Evolutionary conservation across 2,888 invertebrate genomes (phyloP).

Genomic region (Myopa testacea): DNA sequence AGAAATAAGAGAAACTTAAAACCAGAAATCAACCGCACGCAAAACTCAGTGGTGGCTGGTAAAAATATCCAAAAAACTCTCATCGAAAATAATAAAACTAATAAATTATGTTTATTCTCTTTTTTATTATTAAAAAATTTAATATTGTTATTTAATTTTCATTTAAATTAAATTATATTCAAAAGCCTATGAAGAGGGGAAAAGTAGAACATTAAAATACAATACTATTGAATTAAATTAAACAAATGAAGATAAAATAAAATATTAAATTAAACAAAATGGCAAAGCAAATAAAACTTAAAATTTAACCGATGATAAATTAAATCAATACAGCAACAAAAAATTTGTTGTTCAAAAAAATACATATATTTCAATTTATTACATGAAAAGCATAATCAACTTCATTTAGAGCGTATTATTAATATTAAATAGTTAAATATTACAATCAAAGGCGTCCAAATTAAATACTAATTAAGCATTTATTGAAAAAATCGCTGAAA

Average conservation of each 20-base stretch:
- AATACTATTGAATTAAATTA: neutral
- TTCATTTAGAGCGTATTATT: conserved; percentile 34
- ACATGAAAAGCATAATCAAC: conserved; percentile 31
- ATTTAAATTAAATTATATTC: conserved; percentile 31
- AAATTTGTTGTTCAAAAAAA: conserved; percentile 40
- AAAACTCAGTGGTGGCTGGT: neutral
- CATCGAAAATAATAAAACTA: conserved; percentile 17
- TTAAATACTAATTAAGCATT: conserved; percentile 21
- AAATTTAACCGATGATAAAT: conserved; percentile 30
- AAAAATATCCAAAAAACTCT: too few species aligned
- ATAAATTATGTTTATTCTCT: conserved; percentile 16
- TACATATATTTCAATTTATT: conserved; percentile 37
- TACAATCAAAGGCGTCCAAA: conserved; percentile 32
- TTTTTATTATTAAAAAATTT: conserved; percentile 26
- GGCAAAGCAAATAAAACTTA: conserved; percentile 12
- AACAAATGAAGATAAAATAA: conserved; percentile 34
- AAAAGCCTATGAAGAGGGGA: neutral
- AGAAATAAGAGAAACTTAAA: too few species aligned
- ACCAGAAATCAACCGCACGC: neutral
- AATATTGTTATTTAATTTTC: conserved; percentile 24
- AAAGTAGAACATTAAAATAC: conserved; percentile 16
- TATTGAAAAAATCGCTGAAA: conserved; percentile 17
- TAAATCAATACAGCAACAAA: conserved; percentile 42
- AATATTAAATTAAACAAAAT: conserved; percentile 26
- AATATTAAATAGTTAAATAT: conserved; percentile 38